These are phyloP conservation scores for Xyliphius kryptos DNA, from an alignment of 2,113 vertebrate genomes.

Conservation along the genomic window DNA sequence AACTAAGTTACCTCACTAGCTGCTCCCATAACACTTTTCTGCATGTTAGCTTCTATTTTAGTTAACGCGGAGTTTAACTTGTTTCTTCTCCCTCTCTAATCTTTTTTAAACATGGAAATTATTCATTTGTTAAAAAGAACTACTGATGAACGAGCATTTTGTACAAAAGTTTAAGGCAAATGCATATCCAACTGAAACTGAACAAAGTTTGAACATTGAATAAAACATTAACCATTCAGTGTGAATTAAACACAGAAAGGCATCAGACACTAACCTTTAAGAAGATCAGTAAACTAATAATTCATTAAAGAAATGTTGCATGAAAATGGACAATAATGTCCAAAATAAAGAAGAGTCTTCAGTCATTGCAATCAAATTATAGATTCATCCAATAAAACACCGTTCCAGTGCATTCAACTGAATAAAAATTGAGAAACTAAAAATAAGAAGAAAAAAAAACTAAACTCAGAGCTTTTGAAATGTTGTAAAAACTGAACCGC, in stretches of 20 bases:
- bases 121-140: neutral
- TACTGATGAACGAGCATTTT: slow-evolving; percentile 7
- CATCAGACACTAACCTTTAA: slow-evolving; percentile 4
- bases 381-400: slow-evolving; percentile 5
- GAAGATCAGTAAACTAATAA: neutral
- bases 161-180: neutral
- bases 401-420: slow-evolving; percentile 50
- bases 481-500: neutral
- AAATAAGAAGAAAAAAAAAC: slow-evolving; percentile 24
- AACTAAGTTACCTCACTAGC: neutral
- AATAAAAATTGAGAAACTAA: slow-evolving; percentile 31
- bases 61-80: neutral
- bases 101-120: neutral
- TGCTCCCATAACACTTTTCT: neutral
- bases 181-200: no score
- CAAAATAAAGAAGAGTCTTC: slow-evolving; percentile 9
- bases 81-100: slow-evolving; percentile 1
- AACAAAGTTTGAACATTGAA: slow-evolving; percentile 15
- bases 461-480: slow-evolving; percentile 13
- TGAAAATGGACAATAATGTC: neutral
- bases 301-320: slow-evolving; percentile 17
- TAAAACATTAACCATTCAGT: slow-evolving; percentile 6
- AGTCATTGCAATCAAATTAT: slow-evolving; percentile 2
- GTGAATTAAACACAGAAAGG: slow-evolving; percentile 2
- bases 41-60: neutral